Percentiles rank a stretch among this genome's conserved stretches.
Conservation (phyloP, 2,888 invertebrate genomes). For the Mythimna pallens region DNA sequence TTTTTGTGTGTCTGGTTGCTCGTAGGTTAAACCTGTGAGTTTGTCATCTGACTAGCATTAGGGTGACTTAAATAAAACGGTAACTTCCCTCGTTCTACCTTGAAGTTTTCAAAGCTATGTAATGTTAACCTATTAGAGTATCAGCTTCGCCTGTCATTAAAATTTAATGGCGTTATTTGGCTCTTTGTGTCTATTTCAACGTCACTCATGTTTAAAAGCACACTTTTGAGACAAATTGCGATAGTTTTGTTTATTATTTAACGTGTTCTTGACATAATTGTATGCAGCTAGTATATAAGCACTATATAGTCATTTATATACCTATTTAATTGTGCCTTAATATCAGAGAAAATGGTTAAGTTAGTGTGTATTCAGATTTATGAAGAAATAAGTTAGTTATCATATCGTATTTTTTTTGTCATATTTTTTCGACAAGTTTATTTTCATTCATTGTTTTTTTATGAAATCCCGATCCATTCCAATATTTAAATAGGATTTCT, state of each 20-base stretch:
- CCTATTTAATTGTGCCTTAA: conserved; percentile 75
- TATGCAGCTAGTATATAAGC: conserved; percentile 55
- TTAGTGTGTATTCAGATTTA: conserved; percentile 49
- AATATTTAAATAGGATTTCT: background rate
- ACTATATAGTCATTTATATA: conserved; percentile 72
- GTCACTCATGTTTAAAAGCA: background rate
- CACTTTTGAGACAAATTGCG: background rate
- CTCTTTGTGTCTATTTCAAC: too few relatives aligned
- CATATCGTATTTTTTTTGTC: conserved; percentile 10
- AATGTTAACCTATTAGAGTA: too few relatives aligned
- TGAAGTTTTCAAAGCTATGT: too few relatives aligned
- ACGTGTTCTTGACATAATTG: conserved; percentile 41
- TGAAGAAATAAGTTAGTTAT: conserved; percentile 47
- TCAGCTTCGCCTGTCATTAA: too few relatives aligned
- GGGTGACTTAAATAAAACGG: too few relatives aligned
- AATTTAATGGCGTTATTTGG: too few relatives aligned
- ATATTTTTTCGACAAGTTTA: conserved; percentile 8
- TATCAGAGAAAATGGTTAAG: conserved; percentile 61
- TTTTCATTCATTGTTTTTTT: conserved; percentile 18
- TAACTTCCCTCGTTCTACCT: too few relatives aligned
- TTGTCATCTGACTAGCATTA: too few relatives aligned
- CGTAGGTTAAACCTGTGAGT: too few relatives aligned
- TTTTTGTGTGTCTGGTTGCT: too few relatives aligned
- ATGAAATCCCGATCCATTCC: background rate
- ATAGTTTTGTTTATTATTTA: conserved; percentile 25